Percentiles rank a stretch among this genome's conserved stretches.
These are phyloP conservation scores for Eremophila alpestris DNA, from an alignment of 2,797 vertebrate species.

Conservation along the genomic window DNA sequence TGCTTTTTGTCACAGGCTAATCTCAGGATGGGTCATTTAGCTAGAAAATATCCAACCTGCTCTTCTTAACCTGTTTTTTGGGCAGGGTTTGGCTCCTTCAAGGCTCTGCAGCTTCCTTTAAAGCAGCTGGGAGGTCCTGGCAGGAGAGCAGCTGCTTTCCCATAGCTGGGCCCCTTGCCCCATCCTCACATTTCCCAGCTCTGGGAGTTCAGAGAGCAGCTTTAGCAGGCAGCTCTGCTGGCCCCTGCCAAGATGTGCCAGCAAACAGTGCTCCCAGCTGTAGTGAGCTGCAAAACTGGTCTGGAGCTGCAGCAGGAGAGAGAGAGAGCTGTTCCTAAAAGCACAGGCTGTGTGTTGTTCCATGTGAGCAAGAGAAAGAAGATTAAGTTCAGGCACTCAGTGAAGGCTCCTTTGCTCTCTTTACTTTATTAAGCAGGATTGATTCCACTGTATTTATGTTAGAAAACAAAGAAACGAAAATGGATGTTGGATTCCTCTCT, in stretches of 20 bases:
- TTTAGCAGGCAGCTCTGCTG: background rate
- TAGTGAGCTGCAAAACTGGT: background rate
- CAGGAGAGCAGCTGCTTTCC: background rate
- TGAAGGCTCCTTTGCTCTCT: slow-evolving; percentile 22
- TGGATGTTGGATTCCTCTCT: background rate
- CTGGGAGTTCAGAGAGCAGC: background rate
- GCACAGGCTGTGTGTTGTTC: background rate
- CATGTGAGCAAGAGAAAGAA: background rate
- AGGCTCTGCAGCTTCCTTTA: background rate
- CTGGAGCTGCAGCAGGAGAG: background rate
- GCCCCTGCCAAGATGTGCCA: background rate
- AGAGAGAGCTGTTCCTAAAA: background rate
- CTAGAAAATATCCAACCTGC: background rate
- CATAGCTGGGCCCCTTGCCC: background rate
- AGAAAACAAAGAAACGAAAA: background rate
- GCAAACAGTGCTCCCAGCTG: background rate
- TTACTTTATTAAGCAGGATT: slow-evolving; percentile 6
- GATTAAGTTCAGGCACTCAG: slow-evolving; percentile 28
- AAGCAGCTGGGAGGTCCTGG: background rate
- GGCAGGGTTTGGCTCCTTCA: background rate
- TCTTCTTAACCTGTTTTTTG: background rate
- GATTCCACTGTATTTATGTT: background rate
- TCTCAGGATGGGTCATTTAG: background rate
- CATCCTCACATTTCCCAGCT: background rate
- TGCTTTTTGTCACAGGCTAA: background rate